Base-by-base conservation (phyloP, 2,797 vertebrate genomes). In the Spinus pinus region DNA sequence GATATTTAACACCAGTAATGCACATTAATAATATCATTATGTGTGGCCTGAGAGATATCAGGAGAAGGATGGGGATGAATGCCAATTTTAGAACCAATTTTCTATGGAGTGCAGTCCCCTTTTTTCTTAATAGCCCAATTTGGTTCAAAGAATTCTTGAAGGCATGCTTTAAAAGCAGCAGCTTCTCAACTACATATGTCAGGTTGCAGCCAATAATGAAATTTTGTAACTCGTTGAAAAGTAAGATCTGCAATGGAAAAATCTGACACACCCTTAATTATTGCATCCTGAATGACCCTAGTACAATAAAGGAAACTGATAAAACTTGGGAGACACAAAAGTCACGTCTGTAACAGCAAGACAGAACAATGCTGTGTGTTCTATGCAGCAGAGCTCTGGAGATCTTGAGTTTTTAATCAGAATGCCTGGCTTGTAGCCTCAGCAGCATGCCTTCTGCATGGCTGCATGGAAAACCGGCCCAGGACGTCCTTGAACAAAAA, bases 81-180 rank as follows among this genome's bases (percentile, higher is more conserved):
- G 86, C 28, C 56, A 78, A 42, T 73, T 95, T 90, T 61, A 93
- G 53, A 91, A 62, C 18, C 14, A 93, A 56, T 10, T 3, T 90
- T 86, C 58, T 88, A 54, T 24, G 17, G 46, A 92, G 51, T 46
- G 24, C 54, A 88, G 75, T 79, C 57, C 25, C 22, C 56, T 82
- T 91, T 91, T 94, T 74, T 31, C 80, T 91, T 94, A 95, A 91
- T 86, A 74, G 80, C 9, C 58, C 87, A 80, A 78, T 96, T 94
- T 96, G n/a, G 28, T 90, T 95, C 80, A 96, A 95, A 95, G 64
- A 84, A 79, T 84, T 75, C 67, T 94, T 96, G 70, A 88, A 95
- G 75, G 90, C 82, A 84, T 67, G 49, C n/a, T 93, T 95, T 95
- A 95, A 96, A 94, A 95, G 60, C 91, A 90, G 88, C 47, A 91